phyloP scores from a whole-genome alignment of 2,113 vertebrate genomes.

The Chrysemys picta region DNA sequence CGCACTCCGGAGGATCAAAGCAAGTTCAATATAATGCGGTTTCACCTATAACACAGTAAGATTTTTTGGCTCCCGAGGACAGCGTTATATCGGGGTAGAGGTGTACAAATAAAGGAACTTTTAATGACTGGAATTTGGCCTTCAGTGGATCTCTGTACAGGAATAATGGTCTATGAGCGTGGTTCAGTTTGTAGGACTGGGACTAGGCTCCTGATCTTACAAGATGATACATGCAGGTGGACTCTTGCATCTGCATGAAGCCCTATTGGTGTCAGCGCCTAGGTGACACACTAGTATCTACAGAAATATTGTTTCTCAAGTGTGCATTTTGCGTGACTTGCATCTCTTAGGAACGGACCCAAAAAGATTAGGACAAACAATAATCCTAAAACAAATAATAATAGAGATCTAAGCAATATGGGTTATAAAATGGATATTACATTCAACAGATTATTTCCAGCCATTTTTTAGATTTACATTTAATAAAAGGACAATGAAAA shows the following conservation, averaged over 20 bases:
- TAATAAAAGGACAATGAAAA: not conserved
- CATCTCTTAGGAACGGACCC: not conserved
- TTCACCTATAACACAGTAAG: too few relatives aligned
- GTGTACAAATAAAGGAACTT: not conserved
- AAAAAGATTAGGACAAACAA: not conserved
- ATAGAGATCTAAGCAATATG: not conserved
- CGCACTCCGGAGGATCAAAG: too few relatives aligned
- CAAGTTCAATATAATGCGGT: too few relatives aligned
- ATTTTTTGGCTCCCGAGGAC: too few relatives aligned
- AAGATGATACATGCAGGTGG: not conserved
- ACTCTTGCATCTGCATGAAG: not conserved
- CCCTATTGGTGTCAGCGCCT: not conserved
- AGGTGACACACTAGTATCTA: not conserved
- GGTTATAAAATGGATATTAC: not conserved
- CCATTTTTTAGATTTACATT: not conserved
- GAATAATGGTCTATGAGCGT: not conserved
- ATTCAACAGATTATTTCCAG: not conserved
- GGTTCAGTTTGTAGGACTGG: not conserved
- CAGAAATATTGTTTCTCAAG: not conserved
- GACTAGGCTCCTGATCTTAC: not conserved
- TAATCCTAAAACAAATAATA: not conserved
- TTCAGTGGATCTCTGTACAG: not conserved
- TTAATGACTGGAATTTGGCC: not conserved
- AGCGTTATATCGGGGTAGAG: too few relatives aligned
- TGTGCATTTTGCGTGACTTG: not conserved